A percentile compares a stretch with the other conserved stretches of the same genome.
Evolutionary conservation across 2,113 vertebrate species (phyloP).

Genomic region (Colistium nudipinnis): DNA sequence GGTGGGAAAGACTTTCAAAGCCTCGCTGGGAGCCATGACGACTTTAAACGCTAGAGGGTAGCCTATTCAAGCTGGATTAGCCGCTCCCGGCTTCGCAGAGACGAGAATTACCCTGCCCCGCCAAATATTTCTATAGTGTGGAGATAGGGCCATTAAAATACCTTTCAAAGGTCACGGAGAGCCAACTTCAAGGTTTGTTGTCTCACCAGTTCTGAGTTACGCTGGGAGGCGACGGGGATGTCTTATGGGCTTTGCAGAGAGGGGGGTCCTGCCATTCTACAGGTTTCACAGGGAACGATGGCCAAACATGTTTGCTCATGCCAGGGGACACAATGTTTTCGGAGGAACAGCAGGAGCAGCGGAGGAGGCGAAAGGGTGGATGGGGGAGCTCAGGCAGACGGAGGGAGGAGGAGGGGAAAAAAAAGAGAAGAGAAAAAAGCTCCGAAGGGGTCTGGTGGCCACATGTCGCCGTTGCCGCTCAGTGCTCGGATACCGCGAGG

Average conservation of each 20-base stretch:
- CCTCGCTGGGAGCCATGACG: slow-evolving; percentile 26
- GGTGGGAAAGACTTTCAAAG: slow-evolving; percentile 17
- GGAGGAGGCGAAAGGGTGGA: slow-evolving; percentile 23
- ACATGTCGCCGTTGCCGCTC: slow-evolving; percentile 79
- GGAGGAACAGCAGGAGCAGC: slow-evolving; percentile 69
- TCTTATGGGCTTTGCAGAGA: slow-evolving; percentile 55
- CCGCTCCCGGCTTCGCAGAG: slow-evolving; percentile 34
- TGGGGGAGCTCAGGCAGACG: slow-evolving; percentile 22
- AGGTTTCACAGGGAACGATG: slow-evolving; percentile 66
- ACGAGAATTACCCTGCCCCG: slow-evolving; percentile 42
- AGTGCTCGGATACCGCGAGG: slow-evolving; percentile 60
- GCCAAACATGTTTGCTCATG: slow-evolving; percentile 78
- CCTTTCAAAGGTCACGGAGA: slow-evolving; percentile 73
- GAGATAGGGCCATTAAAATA: slow-evolving; percentile 71
- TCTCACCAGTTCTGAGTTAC: slow-evolving; percentile 64
- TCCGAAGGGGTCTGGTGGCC: slow-evolving; percentile 80
- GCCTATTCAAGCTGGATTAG: slow-evolving; percentile 69
- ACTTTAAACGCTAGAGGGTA: slow-evolving; percentile 78
- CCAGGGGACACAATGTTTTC: slow-evolving; percentile 72
- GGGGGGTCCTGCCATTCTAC: slow-evolving; percentile 64
- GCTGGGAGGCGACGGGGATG: slow-evolving; percentile 28
- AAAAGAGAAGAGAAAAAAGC: slow-evolving; percentile 15
- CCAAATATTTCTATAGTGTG: slow-evolving; percentile 63
- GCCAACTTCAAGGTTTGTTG: slow-evolving; percentile 69
- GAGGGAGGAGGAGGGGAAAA: slow-evolving; percentile 12